phyloP scores from a whole-genome alignment of 2,113 vertebrate species.

The Nesoenas mayeri region DNA sequence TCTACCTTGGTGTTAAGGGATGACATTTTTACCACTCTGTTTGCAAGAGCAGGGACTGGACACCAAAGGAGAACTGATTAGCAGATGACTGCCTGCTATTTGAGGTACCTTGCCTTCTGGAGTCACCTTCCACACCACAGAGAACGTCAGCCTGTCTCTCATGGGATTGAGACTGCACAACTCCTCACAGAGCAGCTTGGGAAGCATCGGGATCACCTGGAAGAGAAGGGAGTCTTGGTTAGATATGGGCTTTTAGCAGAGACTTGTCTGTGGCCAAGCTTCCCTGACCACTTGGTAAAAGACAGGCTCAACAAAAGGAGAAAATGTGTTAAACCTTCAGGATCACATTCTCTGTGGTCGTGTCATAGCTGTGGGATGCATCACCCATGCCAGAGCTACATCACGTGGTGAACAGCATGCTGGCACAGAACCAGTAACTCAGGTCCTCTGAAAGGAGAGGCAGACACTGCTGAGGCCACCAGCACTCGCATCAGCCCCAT shows the following conservation, averaged over 20 bases:
- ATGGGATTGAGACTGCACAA: conserved; percentile 96
- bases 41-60: background rate
- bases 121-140: conserved; percentile 93
- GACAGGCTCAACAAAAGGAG: background rate
- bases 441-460: background rate
- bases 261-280: background rate
- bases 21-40: background rate
- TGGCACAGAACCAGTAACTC: background rate
- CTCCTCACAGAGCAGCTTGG: conserved; percentile 91
- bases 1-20: background rate
- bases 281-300: background rate
- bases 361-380: background rate
- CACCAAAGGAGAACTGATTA: background rate
- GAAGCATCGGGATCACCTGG: conserved; percentile 96
- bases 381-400: background rate
- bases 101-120: conserved; percentile 88
- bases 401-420: background rate
- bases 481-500: background rate
- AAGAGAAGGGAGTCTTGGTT: conserved; percentile 10
- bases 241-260: background rate
- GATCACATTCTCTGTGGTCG: background rate
- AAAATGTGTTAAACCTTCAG: background rate
- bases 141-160: conserved; percentile 91
- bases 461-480: background rate
- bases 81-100: background rate